Percentiles rank a stretch among this genome's conserved stretches.
Evolutionary conservation across 2,888 invertebrate species (phyloP).

Genomic region (Drosophila neonasuta): DNA sequence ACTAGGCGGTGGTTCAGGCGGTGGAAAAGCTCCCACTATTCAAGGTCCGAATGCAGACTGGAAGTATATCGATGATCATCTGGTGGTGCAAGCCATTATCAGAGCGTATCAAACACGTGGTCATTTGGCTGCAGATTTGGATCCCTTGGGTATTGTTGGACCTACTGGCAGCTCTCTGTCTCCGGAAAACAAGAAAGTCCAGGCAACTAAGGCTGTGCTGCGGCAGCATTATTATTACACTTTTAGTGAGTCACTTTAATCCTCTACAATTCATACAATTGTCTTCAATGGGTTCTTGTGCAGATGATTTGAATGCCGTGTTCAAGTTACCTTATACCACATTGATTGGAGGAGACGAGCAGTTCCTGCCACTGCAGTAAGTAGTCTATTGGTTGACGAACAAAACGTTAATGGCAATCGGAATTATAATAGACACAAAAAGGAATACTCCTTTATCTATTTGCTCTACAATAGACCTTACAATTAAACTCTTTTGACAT

Average conservation of each 20-base stretch:
- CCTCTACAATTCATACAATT: neutral
- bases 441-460: too few species aligned
- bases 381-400: constrained; percentile 6
- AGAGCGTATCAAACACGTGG: constrained; percentile 94
- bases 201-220: constrained; percentile 62
- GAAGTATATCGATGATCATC: constrained; percentile 96
- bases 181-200: constrained; percentile 43
- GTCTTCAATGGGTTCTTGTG: neutral
- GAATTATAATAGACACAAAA: too few species aligned
- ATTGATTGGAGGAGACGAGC: constrained; percentile 96
- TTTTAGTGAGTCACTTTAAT: constrained; percentile 50
- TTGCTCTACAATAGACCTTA: too few species aligned
- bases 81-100: constrained; percentile 98
- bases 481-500: too few species aligned
- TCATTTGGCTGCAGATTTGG: constrained; percentile 89
- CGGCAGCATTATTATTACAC: constrained; percentile 62
- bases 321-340: constrained; percentile 98
- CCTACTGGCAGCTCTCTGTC: constrained; percentile 38
- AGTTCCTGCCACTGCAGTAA: constrained; percentile 88
- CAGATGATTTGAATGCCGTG: constrained; percentile 94
- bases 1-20: neutral
- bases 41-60: constrained; percentile 84
- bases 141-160: constrained; percentile 87
- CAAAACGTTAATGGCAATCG: too few species aligned
- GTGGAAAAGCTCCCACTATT: constrained; percentile 48